A percentile compares a stretch with the other conserved stretches of the same genome.
phyloP scores from a whole-genome alignment of 1,140 invertebrate genomes.

The Xylocopa sonorina region DNA sequence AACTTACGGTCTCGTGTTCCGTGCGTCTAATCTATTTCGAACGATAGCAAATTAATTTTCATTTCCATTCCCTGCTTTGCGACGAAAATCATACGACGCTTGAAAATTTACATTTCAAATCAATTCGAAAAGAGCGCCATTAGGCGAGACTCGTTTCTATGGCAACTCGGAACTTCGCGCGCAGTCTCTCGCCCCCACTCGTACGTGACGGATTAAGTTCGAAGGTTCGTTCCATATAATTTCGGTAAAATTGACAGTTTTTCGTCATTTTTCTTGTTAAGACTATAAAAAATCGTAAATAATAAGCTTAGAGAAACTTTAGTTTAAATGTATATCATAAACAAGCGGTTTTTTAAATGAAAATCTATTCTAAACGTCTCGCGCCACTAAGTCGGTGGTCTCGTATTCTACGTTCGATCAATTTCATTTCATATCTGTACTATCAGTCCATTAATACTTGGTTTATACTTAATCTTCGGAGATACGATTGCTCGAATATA shows the following conservation, averaged over 20 bases:
- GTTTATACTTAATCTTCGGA: background rate
- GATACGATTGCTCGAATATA: background rate
- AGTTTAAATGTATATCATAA: background rate
- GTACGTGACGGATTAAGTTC: background rate
- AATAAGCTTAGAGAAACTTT: background rate
- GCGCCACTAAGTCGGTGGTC: background rate
- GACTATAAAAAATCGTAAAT: background rate
- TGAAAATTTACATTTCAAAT: background rate
- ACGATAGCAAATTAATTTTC: background rate
- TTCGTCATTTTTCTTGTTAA: background rate
- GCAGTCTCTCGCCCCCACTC: background rate
- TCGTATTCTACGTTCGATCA: background rate
- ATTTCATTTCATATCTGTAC: background rate
- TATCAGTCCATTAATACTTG: background rate
- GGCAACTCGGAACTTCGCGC: background rate
- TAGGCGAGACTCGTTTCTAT: background rate
- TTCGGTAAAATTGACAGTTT: background rate
- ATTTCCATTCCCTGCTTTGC: background rate
- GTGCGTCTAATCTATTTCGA: slow-evolving; percentile 17
- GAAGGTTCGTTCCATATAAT: background rate
- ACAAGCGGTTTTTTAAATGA: background rate
- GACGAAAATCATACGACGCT: background rate
- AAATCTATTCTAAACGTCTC: background rate
- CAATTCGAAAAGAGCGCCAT: background rate
- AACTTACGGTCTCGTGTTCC: slow-evolving; percentile 11